Base-by-base conservation (phyloP, 1,140 invertebrate species). In the Cheumatopsyche charites region DNA sequence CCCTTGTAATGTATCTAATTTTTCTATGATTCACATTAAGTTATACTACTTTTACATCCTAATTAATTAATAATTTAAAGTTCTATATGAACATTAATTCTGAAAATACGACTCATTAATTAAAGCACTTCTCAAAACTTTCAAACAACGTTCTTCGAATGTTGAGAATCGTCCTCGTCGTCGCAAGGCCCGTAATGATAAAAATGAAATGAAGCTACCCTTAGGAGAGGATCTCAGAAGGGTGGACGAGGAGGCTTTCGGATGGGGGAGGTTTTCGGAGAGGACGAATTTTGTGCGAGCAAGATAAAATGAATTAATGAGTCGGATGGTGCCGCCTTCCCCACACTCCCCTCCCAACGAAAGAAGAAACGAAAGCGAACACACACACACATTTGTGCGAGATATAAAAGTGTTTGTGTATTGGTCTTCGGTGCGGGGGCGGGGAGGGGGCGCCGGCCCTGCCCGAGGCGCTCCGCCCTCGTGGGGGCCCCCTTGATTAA, bases 271-370 rank as follows among this genome's bases (percentile, higher is more conserved):
- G 43, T 4, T 2, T 4, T n/a, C 12, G 43, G 43, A 12, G n/a
- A 49, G 45, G 66, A 52, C 41, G 66, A 68, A 68, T 68, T 68
- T 68, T 55, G 66, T 68, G 66, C 66, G 66, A 68, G 66, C 66
- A 68, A 68, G 66, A 68, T 68, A 68, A 68, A 68, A 68, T 68
- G 66, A 68, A 68, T 68, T 68, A 68, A 68, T 68, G 66, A 68
- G 66, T 52, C 23, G 66, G 25, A 68, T 68, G 66, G 66, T 68
- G 47, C 66, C 55, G 66, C 47, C 66, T 68, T 68, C 42, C 42
- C 55, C 66, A 68, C 66, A 55, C 66, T 47, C 55, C 55, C 15
- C 12, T 3, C 12, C 29, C 29, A 63, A 68, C 21, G 66, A 68
- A 68, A 68, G 66, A 68, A 68, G 66, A 68, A 68, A 68, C 49